Evolutionary conservation across 2,113 vertebrate species (phyloP), one percentile per base, ranked within the genome.

Genomic region (Gorsachius goisagi): DNA sequence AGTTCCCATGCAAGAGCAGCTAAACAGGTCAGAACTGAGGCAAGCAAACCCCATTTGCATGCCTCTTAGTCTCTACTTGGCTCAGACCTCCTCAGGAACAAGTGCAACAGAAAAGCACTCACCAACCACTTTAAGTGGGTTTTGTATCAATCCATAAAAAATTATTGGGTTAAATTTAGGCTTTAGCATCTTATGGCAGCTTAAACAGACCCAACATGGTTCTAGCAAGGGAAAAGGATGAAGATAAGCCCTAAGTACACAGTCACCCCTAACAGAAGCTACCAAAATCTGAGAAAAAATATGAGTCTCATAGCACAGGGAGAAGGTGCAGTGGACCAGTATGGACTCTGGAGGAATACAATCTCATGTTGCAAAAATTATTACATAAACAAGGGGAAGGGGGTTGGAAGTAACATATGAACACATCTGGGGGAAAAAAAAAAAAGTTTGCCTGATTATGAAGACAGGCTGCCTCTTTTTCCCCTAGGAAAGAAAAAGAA

Each of bases 41-140:
- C 26, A 91, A 74, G 14, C 8, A 56, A 64, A 80, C 55, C 5
- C 10, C 18, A 30, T 41, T 37, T 73, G 24, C 28, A 21, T 0
- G 1, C 8, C 23, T 58, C 66, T 20, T n/a, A n/a, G n/a, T 37
- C 28, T 47, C 13, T 39, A 30, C 21, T 18, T 8, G 5, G 14
- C 14, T 53, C n/a, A 58, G 56, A 39, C 5, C 30, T 77, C 21
- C 52, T 78, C 27, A n/a, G 37, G 30, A 59, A 37, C 33, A 56
- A 78, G 5, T 17, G 30, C 20, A 66, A 33, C 2, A 69, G 35
- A 15, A 85, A 52, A 81, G 26, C 13, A 55, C 26, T 72, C 27
- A n/a, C 12, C 21, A 56, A 72, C 35, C 2, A 49, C 9, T 69
- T 52, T 3, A 30, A 11, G 6, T 11, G 3, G 0, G 2, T 47